A percentile compares a stretch with the other conserved stretches of the same genome.
These are phyloP conservation scores for Cephalopterus ornatus DNA, from an alignment of 2,113 vertebrate species.

Conservation along the genomic window DNA sequence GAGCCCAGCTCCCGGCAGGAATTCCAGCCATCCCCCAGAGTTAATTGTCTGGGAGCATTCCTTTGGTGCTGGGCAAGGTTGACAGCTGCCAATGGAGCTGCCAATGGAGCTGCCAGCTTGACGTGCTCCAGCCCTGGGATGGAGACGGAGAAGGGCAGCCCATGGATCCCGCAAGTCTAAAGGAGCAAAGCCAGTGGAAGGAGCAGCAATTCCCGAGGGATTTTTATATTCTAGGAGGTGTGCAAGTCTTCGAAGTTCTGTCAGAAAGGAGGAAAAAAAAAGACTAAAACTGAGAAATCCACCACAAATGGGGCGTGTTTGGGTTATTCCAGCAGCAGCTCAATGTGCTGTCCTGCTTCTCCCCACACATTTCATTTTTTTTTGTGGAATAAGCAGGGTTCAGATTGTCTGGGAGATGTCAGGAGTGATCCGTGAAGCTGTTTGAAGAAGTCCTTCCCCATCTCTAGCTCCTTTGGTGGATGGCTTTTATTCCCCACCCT, in stretches of 20 bases:
- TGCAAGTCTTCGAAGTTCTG: neutral
- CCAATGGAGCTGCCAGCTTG: neutral
- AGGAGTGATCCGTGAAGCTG: neutral
- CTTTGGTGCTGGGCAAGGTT: neutral
- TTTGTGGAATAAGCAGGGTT: neutral
- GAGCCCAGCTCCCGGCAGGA: neutral
- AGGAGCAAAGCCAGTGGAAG: neutral
- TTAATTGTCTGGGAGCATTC: neutral
- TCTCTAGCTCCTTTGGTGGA: neutral
- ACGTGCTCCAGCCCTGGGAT: neutral
- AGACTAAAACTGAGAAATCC: neutral
- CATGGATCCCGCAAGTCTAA: neutral
- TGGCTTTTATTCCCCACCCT: neutral
- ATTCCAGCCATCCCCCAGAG: neutral
- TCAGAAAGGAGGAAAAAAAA: neutral
- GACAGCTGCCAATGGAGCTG: conserved; percentile 59
- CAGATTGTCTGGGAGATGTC: neutral
- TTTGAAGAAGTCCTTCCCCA: neutral
- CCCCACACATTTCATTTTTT: neutral
- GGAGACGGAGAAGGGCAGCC: neutral
- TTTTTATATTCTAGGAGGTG: neutral
- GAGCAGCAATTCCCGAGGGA: rapidly evolving
- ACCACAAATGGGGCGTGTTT: neutral
- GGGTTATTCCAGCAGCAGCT: neutral
- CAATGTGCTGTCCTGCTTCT: neutral